A percentile compares a stretch with the other conserved stretches of the same genome.
phyloP scores from a whole-genome alignment of 2,797 vertebrate genomes.

The Anas georgica region DNA sequence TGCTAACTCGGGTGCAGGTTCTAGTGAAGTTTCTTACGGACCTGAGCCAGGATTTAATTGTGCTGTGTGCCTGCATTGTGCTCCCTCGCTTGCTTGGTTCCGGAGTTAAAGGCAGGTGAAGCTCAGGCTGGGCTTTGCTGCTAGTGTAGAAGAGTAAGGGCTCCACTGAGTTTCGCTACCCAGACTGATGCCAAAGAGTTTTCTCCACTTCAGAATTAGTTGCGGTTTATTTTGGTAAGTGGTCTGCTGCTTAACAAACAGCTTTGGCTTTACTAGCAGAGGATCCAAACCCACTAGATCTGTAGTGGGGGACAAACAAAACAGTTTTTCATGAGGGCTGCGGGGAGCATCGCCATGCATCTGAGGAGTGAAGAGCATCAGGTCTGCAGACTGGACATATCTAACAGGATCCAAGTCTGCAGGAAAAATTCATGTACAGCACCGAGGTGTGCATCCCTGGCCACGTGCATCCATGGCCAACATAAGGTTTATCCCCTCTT shows the following conservation, averaged over 20 bases:
- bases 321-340: not conserved
- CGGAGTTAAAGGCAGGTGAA: not conserved
- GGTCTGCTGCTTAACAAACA: not conserved
- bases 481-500: not conserved
- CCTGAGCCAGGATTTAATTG: not conserved
- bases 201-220: not conserved
- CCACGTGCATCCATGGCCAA: rapidly evolving
- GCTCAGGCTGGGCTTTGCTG: not conserved
- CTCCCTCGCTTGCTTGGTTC: rapidly evolving
- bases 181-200: not conserved
- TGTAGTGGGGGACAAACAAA: not conserved
- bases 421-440: not conserved
- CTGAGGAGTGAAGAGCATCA: not conserved
- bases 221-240: rapidly evolving
- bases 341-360: no score
- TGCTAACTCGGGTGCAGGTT: not conserved
- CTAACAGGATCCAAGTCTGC: not conserved
- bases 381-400: not conserved
- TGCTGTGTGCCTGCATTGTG: not conserved
- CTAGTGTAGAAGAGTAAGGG: not conserved
- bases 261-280: not conserved
- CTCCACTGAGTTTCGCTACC: not conserved
- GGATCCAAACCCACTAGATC: not conserved
- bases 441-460: rapidly evolving
- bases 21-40: rapidly evolving